Evolutionary conservation across 2,888 invertebrate species (phyloP).

Genomic region (Rugalucina vietnamica): DNA sequence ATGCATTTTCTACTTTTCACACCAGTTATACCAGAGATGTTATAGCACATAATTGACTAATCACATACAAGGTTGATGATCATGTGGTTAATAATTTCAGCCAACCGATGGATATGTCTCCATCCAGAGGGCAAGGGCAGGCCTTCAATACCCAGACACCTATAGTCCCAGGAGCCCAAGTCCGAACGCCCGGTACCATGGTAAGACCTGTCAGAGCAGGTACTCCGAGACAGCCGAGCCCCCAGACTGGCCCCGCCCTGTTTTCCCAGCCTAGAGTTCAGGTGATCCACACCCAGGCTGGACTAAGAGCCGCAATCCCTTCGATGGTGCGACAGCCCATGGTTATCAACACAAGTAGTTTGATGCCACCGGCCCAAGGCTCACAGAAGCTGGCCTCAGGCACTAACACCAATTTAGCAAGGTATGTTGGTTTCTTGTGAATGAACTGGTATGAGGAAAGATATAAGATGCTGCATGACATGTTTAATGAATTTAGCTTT

Average conservation of each 20-base stretch:
- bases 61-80: too few relatives aligned
- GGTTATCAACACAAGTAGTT: background rate
- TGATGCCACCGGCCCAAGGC: constrained; percentile 17
- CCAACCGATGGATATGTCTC: too few relatives aligned
- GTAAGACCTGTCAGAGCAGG: background rate
- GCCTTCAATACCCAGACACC: too few relatives aligned
- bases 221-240: background rate
- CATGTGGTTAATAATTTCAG: too few relatives aligned
- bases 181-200: background rate
- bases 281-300: background rate
- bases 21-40: too few relatives aligned
- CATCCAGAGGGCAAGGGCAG: too few relatives aligned
- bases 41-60: too few relatives aligned
- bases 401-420: constrained; percentile 4
- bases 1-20: too few relatives aligned
- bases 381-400: background rate
- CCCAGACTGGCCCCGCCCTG: background rate
- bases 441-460: background rate
- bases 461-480: background rate
- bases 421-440: background rate
- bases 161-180: background rate
- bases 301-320: background rate
- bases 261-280: background rate
- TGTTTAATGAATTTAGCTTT: background rate
- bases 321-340: background rate